phyloP scores from a whole-genome alignment of 2,888 invertebrate species.

The Cyclophora punctaria region DNA sequence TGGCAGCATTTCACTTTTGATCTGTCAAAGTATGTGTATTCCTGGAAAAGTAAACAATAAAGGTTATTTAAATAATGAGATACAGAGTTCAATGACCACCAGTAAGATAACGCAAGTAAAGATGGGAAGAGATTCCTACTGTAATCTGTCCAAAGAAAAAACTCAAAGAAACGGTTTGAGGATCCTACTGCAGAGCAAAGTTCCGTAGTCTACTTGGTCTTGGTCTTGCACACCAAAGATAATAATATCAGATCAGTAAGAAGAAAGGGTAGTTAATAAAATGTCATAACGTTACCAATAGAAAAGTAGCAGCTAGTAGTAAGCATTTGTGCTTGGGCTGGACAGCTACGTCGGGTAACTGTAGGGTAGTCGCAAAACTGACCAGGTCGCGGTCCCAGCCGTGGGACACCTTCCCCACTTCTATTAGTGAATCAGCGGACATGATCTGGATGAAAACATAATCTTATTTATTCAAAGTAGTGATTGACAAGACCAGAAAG shows the following conservation, averaged over 20 bases:
- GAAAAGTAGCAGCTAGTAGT: constrained; percentile 86
- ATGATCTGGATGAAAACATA: constrained; percentile 54
- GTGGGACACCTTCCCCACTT: constrained; percentile 80
- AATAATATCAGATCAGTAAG: neutral
- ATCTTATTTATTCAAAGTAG: too few species aligned
- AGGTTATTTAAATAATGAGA: too few species aligned
- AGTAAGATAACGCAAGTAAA: too few species aligned
- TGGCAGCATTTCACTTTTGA: constrained; percentile 52
- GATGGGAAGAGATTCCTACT: too few species aligned
- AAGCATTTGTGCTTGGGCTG: constrained; percentile 86
- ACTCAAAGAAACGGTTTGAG: too few species aligned
- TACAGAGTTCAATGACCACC: too few species aligned
- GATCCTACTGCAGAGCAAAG: too few species aligned
- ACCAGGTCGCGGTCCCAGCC: constrained; percentile 81
- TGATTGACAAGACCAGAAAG: too few species aligned
- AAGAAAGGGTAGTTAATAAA: neutral
- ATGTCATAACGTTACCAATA: constrained; percentile 77
- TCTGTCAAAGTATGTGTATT: constrained; percentile 79
- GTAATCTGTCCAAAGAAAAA: too few species aligned
- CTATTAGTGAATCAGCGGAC: constrained; percentile 73
- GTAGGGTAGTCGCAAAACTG: constrained; percentile 83
- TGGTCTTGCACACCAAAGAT: too few species aligned
- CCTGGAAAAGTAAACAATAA: constrained; percentile 62
- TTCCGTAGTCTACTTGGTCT: too few species aligned
- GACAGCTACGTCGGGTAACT: constrained; percentile 81